Percentiles rank a stretch among this genome's conserved stretches.
phyloP scores from a whole-genome alignment of 2,888 invertebrate genomes.

The Helleia helle region DNA sequence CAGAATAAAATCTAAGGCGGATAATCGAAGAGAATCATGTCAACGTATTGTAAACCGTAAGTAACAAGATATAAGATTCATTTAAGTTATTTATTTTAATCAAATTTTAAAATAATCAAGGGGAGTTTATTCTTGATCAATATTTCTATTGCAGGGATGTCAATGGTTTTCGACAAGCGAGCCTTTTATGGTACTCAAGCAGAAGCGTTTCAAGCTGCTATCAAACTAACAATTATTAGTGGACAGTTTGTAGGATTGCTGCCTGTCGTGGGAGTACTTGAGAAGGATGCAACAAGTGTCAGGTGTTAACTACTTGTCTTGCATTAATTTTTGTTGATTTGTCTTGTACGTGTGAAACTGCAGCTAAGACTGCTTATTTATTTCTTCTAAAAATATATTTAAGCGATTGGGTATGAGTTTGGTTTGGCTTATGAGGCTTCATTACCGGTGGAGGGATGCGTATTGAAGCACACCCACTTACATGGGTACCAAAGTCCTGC shows the following conservation, averaged over 20 bases:
- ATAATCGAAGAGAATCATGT: neutral
- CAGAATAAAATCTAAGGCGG: neutral
- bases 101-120: neutral
- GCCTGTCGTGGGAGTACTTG: neutral
- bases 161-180: neutral
- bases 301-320: neutral
- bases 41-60: neutral
- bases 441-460: too few relatives aligned
- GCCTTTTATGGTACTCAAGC: neutral
- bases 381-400: too few relatives aligned
- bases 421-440: too few relatives aligned
- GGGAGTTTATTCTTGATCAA: neutral
- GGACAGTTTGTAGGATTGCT: slow-evolving; percentile 6
- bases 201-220: neutral
- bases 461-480: too few relatives aligned
- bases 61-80: neutral
- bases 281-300: neutral
- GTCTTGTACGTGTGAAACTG: too few relatives aligned
- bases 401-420: too few relatives aligned
- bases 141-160: neutral
- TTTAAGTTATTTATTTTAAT: neutral
- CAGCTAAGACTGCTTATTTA: too few relatives aligned
- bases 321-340: too few relatives aligned
- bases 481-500: too few relatives aligned
- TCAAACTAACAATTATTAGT: neutral